Evolutionary conservation across 2,797 vertebrate genomes (phyloP).

Genomic region (Xenopus petersii): DNA sequence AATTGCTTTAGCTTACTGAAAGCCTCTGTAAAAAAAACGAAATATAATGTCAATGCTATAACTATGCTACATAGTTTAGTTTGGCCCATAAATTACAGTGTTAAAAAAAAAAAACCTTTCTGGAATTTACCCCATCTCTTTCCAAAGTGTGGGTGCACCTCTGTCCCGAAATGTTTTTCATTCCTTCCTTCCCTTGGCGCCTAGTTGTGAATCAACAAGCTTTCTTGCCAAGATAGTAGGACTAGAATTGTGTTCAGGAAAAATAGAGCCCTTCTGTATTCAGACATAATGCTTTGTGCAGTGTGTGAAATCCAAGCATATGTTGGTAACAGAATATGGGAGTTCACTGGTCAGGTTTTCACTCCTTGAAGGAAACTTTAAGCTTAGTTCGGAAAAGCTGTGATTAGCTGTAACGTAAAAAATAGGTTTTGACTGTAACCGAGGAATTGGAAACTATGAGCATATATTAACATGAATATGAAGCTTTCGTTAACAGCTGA

Average conservation of each 20-base stretch:
- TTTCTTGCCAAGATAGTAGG: slow-evolving; percentile 9
- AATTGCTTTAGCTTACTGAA: too few species aligned
- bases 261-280: slow-evolving; percentile 7
- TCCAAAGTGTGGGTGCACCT: slow-evolving; percentile 8
- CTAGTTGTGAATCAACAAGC: slow-evolving; percentile 27
- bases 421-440: slow-evolving; percentile 23
- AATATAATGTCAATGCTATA: background rate
- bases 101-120: slow-evolving; percentile 1
- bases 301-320: slow-evolving; percentile 36
- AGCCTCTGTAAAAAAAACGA: too few species aligned
- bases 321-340: slow-evolving; percentile 36
- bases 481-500: slow-evolving; percentile 13
- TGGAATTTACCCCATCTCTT: background rate
- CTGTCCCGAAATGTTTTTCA: slow-evolving; percentile 22
- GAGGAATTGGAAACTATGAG: slow-evolving; percentile 42
- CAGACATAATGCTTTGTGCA: slow-evolving; percentile 4
- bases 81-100: background rate
- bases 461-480: slow-evolving; percentile 16
- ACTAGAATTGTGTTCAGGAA: slow-evolving; percentile 9
- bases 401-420: slow-evolving; percentile 42
- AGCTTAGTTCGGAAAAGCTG: slow-evolving; percentile 32
- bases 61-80: background rate
- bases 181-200: slow-evolving; percentile 14
- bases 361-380: slow-evolving; percentile 35
- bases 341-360: slow-evolving; percentile 13